Conservation (phyloP, 2,113 vertebrate genomes). For the Oxyura jamaicensis region DNA sequence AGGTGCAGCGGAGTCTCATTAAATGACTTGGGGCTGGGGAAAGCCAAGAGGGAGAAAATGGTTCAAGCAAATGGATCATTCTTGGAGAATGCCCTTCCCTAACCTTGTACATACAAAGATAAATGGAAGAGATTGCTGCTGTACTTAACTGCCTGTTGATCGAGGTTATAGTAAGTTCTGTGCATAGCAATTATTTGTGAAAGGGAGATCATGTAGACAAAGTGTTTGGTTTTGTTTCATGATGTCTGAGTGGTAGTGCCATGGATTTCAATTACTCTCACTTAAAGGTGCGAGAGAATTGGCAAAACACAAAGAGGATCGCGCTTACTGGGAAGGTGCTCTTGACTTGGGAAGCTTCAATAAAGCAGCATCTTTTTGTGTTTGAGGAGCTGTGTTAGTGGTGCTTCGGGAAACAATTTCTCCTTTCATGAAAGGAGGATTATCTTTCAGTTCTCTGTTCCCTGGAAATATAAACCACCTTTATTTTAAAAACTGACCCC, state of each 20-base stretch:
- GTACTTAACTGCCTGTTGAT: background rate
- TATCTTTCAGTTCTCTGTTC: background rate
- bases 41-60: background rate
- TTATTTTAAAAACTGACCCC: background rate
- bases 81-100: background rate
- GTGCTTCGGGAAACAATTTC: background rate
- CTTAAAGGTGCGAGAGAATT: background rate
- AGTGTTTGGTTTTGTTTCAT: background rate
- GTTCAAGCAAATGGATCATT: background rate
- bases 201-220: background rate
- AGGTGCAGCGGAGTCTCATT: background rate
- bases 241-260: background rate
- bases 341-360: background rate
- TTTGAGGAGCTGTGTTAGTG: background rate
- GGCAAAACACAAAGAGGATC: background rate
- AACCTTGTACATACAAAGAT: fast-evolving
- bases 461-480: background rate
- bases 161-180: background rate
- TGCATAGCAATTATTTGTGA: background rate
- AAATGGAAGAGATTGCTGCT: background rate
- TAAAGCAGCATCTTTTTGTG: background rate
- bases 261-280: background rate
- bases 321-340: background rate
- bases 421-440: background rate
- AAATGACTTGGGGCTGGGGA: background rate